Evolutionary conservation across 2,113 vertebrate genomes (phyloP), one percentile per base, ranked within the genome.

Genomic region (Turnix velox): DNA sequence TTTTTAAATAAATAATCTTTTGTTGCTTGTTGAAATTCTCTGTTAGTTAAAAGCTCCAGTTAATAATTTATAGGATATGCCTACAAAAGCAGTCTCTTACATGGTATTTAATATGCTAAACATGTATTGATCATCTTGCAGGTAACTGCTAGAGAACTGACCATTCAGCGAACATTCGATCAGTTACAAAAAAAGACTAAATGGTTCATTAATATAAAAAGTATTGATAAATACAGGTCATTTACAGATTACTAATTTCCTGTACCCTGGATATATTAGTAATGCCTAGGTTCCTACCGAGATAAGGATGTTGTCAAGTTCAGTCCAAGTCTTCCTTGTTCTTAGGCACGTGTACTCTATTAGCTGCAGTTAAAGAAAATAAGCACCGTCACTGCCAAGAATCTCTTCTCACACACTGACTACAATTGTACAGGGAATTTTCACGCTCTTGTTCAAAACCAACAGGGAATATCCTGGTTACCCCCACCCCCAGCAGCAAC

Each of bases 51-150:
- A 35, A 76, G 42, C 8, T 87, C 46, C 39, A 46, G 24, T 35
- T 81, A 71, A 67, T 69, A 12, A 49, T 49, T 87, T 81, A 37
- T 6, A 81, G 30, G 52, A 42, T 49, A 59, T 25, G 39, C 57
- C 42, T 2, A 8, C 62, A 88, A 82, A 94, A 49, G 14, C n/a
- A 75, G 40, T 77, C 33, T 75, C n/a, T 87, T 62, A 74, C 37
- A 39, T 52, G 30, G 12, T 48, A 35, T 33, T 87, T 88, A 84
- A 67, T 94, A 92, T 91, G 40, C n/a, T 87, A 85, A 94, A 63
- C 17, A 12, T 39, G 24, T 79, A 94, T 93, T 71, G 77, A 96
- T 93, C 84, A 49, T 69, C 31, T 83, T 93, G 91, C 76, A 86
- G 78, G 46, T 89, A 83, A 88, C n/a, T 68, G 69, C 43, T 85